These are phyloP conservation scores for Tetragonula carbonaria DNA, from an alignment of 2,888 invertebrate genomes.

Conservation along the genomic window DNA sequence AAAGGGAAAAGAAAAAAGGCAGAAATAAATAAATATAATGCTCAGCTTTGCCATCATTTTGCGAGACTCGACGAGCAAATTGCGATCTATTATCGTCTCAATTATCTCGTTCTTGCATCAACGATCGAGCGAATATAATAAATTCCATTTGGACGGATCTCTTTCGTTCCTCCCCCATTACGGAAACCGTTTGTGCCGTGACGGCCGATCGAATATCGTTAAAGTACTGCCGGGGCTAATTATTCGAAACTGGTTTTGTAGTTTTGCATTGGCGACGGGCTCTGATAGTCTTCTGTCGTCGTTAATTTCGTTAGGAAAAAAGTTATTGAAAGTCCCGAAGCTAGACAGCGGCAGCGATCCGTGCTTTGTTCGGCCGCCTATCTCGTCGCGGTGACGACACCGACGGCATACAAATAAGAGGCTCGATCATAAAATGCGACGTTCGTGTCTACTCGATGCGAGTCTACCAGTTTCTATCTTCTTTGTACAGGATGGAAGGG, in stretches of 20 bases:
- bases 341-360: neutral
- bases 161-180: slow-evolving; percentile 8
- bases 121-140: slow-evolving; percentile 32
- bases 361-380: neutral
- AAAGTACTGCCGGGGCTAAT: slow-evolving; percentile 48
- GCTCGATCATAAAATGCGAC: neutral
- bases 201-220: slow-evolving; percentile 54
- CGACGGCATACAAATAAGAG: slow-evolving; percentile 41
- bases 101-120: slow-evolving; percentile 26
- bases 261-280: slow-evolving; percentile 10
- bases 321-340: slow-evolving; percentile 41
- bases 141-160: slow-evolving; percentile 38
- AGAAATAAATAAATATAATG: too few species aligned
- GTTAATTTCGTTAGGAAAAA: slow-evolving; percentile 50
- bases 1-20: too few species aligned
- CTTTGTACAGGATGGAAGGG: neutral
- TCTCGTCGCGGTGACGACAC: slow-evolving; percentile 13
- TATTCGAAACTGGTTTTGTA: slow-evolving; percentile 28
- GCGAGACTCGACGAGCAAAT: neutral
- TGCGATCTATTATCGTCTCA: neutral
- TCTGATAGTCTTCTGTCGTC: slow-evolving; percentile 9
- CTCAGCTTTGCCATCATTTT: neutral
- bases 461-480: neutral
- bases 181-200: slow-evolving; percentile 34
- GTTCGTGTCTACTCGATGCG: neutral